A percentile compares a stretch with the other conserved stretches of the same genome.
phyloP scores from a whole-genome alignment of 2,113 vertebrate genomes.

The Trochalopteron elliotii region DNA sequence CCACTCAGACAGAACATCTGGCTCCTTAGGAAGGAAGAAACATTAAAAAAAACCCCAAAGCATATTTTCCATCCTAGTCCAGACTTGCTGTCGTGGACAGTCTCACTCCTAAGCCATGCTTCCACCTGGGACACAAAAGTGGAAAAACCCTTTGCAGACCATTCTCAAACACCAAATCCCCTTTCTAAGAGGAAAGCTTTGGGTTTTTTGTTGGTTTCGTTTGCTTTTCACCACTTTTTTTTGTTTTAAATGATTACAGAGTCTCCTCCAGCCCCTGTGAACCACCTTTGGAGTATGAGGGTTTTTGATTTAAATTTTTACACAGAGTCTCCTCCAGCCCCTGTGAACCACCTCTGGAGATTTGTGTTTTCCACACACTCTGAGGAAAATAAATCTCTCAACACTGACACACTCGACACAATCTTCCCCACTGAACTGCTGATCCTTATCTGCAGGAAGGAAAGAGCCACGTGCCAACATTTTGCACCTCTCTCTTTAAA shows the following conservation, averaged over 20 bases:
- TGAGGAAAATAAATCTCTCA: background rate
- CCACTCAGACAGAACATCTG: background rate
- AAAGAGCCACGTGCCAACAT: background rate
- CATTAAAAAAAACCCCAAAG: background rate
- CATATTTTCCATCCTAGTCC: background rate
- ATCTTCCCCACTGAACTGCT: background rate
- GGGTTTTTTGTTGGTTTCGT: background rate
- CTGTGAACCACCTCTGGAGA: background rate
- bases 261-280: background rate
- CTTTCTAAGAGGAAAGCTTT: background rate
- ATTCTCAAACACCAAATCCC: background rate
- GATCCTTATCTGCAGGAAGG: background rate
- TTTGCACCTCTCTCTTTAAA: background rate
- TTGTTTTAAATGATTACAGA: background rate
- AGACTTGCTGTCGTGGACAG: background rate
- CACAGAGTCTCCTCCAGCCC: background rate
- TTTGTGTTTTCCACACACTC: background rate
- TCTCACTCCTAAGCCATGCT: background rate
- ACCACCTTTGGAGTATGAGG: background rate
- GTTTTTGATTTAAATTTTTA: background rate
- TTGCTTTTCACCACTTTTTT: background rate
- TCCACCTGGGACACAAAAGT: background rate
- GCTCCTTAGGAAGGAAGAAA: background rate
- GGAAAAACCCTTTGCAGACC: background rate
- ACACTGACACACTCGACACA: background rate